Evolutionary conservation across 2,113 vertebrate species (phyloP), one percentile per base, ranked within the genome.

Genomic region (Coryphaenoides rupestris): DNA sequence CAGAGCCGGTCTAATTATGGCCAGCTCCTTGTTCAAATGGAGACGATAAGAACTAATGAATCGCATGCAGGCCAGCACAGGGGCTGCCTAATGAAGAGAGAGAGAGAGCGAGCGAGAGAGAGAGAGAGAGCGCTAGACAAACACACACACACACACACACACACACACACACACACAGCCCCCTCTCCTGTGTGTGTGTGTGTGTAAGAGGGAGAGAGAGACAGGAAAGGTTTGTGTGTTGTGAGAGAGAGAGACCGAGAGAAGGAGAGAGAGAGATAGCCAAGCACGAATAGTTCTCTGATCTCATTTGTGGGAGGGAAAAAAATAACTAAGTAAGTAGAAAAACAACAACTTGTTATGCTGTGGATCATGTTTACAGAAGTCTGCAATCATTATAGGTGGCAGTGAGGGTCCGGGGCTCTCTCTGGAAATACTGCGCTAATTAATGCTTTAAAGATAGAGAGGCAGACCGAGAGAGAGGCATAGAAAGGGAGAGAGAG

Each of bases 391-490:
- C 58, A 53, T 76, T 73, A 70, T 77, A 82, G 85, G 85, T 82
- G 83, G 74, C 73, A 70, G 47, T 3, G 68, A 73, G 90, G 74
- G 86, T 88, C 87, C 71, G 46, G 86, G 82, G 89, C 2, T 53
- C 92, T 53, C 92, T 86, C 62, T 53, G 82, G 88, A 92, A 40
- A 92, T 90, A 92, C 90, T 92, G 68, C 66, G 88, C 93, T 95
- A 95, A 96, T 96, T 92, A 95, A 93, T 91, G 92, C 93, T 95
- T 90, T 87, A 83, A 92, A 93, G 92, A 93, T 93, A 92, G 92
- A 92, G 91, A 82, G 91, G 75, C 77, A 73, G 79, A 69, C 59
- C 58, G 69, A 46, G 28, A 61, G 33, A 40, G 33, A 12, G 33
- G 33, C 33, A 10, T 2, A 40, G 33, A 9, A 7, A 40, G 5